Evolutionary conservation across 2,888 invertebrate species (phyloP).

Genomic region (Drosophila lacicola): DNA sequence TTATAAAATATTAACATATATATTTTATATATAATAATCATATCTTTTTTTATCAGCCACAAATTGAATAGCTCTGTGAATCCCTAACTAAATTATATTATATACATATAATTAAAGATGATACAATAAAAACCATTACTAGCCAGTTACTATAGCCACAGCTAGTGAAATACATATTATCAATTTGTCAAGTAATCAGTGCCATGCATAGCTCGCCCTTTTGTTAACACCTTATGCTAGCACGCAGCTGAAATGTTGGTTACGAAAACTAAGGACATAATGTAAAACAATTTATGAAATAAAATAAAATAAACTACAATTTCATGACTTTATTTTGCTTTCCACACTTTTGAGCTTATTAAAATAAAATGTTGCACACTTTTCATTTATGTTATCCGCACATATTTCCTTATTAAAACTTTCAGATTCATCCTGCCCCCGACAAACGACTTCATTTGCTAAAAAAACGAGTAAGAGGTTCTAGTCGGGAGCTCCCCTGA

Average conservation of each 20-base stretch:
- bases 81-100: too few species aligned
- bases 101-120: too few species aligned
- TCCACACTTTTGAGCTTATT: conserved; percentile 60
- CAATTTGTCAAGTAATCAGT: conserved; percentile 53
- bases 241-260: conserved; percentile 29
- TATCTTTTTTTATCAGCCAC: too few species aligned
- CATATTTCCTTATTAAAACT: conserved; percentile 73
- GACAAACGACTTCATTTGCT: conserved; percentile 62
- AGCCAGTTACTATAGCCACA: neutral
- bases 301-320: conserved; percentile 63
- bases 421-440: conserved; percentile 33
- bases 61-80: too few species aligned
- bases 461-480: neutral
- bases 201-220: conserved; percentile 15
- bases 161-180: conserved; percentile 21
- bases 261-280: conserved; percentile 56
- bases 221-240: conserved; percentile 9
- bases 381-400: conserved; percentile 66
- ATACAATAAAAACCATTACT: conserved; percentile 3
- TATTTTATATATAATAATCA: too few species aligned
- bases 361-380: conserved; percentile 58
- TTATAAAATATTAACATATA: too few species aligned
- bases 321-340: conserved; percentile 16
- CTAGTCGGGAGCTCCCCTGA: neutral
- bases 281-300: conserved; percentile 61